Conservation (phyloP, 2,888 invertebrate genomes). For the Orchesellides sinensis region DNA sequence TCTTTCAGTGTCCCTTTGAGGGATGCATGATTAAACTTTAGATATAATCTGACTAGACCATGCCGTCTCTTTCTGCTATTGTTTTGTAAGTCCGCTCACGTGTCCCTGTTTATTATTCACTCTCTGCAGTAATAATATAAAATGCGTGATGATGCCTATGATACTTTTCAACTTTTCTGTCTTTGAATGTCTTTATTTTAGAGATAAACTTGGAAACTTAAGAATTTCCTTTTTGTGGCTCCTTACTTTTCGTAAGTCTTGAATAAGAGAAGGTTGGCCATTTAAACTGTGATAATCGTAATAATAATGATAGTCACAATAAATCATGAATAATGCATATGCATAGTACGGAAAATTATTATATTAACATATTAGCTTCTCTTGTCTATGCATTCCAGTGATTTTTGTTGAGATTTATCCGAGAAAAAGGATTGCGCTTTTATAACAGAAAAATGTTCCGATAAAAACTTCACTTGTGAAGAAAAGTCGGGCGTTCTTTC, state of each 20-base stretch:
- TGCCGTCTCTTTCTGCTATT: background rate
- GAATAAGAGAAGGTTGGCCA: no score
- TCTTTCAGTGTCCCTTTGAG: background rate
- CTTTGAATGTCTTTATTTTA: no score
- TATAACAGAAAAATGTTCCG: background rate
- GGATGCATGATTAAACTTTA: no score
- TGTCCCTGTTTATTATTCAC: conserved; percentile 27
- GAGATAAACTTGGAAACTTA: no score
- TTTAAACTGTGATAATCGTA: no score
- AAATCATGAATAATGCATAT: conserved; percentile 30
- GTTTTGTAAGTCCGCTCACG: conserved; percentile 52
- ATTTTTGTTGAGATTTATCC: no score
- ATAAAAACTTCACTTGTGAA: conserved; percentile 9
- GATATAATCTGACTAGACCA: no score
- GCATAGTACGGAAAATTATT: conserved; percentile 40
- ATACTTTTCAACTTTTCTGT: no score
- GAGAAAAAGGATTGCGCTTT: background rate
- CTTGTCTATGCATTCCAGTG: background rate
- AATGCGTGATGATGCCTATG: background rate
- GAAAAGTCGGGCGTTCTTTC: conserved; percentile 29
- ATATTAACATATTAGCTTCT: conserved; percentile 39
- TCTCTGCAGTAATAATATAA: background rate
- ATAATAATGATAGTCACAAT: conserved; percentile 1
- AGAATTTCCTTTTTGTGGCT: no score
- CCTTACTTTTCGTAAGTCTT: no score